Conservation (phyloP, 2,888 invertebrate species). For the Cryptops parisi region DNA sequence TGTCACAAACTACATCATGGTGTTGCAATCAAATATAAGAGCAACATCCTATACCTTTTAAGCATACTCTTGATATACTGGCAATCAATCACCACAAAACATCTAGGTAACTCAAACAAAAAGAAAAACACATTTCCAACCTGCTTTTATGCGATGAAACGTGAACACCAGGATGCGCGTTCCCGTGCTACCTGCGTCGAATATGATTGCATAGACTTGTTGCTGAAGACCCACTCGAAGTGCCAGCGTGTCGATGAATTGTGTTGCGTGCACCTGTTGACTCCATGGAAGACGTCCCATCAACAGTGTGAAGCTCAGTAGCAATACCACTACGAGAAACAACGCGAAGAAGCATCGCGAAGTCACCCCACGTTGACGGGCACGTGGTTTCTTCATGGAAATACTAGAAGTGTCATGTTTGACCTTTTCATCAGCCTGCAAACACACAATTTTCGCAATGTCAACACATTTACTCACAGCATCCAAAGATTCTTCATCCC, state of each 20-base stretch:
- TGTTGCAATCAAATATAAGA: neutral
- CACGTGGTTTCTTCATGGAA: too few species aligned
- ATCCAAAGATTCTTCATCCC: too few species aligned
- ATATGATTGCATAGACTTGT: conserved; percentile 64
- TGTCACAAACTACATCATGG: too few species aligned
- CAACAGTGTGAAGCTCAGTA: too few species aligned
- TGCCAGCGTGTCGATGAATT: neutral
- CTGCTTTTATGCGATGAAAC: conserved; percentile 23
- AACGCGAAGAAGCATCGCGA: too few species aligned
- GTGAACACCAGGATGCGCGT: conserved; percentile 44
- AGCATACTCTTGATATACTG: too few species aligned
- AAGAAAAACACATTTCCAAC: conserved; percentile 17
- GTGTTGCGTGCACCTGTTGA: neutral
- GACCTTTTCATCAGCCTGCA: too few species aligned
- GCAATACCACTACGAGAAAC: too few species aligned
- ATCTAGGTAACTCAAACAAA: conserved; percentile 12
- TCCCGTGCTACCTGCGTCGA: conserved; percentile 91
- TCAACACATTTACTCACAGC: too few species aligned
- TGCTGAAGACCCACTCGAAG: conserved; percentile 30
- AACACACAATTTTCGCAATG: too few species aligned
- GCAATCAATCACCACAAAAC: conserved; percentile 1
- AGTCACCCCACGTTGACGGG: too few species aligned
- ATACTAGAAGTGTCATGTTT: too few species aligned
- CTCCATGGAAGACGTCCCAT: conserved; percentile 1
- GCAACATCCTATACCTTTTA: neutral